A percentile compares a stretch with the other conserved stretches of the same genome.
Conservation (phyloP, 2,888 invertebrate genomes). For the Helicoverpa assulta region DNA sequence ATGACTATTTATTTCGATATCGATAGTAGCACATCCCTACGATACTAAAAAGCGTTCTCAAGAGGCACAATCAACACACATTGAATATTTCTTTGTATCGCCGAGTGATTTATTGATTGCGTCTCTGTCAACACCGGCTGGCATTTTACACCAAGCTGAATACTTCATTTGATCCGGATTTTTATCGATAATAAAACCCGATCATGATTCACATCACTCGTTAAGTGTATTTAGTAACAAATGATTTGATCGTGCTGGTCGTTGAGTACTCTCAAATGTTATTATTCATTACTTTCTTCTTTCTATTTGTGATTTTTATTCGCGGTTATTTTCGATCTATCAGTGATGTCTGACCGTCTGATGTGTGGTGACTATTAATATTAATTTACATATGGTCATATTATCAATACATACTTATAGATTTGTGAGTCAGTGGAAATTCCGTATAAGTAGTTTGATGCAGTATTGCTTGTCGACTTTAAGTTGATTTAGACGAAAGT, state of each 20-base stretch:
- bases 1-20: conserved; percentile 63
- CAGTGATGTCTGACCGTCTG: conserved; percentile 28
- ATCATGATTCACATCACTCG: conserved; percentile 87
- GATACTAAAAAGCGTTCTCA: conserved; percentile 85
- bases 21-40: conserved; percentile 71
- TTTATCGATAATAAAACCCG: conserved; percentile 88
- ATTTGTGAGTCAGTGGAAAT: neutral
- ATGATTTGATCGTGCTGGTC: conserved; percentile 77
- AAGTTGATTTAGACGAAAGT: too few relatives aligned
- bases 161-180: conserved; percentile 90
- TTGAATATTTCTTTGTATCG: conserved; percentile 87
- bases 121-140: conserved; percentile 89
- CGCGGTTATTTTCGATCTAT: conserved; percentile 51
- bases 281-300: conserved; percentile 64
- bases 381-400: conserved; percentile 26
- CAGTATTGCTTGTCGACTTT: too few relatives aligned
- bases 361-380: conserved; percentile 48
- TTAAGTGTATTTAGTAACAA: conserved; percentile 88
- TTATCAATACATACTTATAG: neutral
- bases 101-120: conserved; percentile 90
- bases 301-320: conserved; percentile 64
- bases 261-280: conserved; percentile 64
- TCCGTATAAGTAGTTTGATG: neutral
- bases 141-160: conserved; percentile 85
- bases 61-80: conserved; percentile 90